Evolutionary conservation across 2,797 vertebrate genomes (phyloP).

Genomic region (Danio aesculapii): DNA sequence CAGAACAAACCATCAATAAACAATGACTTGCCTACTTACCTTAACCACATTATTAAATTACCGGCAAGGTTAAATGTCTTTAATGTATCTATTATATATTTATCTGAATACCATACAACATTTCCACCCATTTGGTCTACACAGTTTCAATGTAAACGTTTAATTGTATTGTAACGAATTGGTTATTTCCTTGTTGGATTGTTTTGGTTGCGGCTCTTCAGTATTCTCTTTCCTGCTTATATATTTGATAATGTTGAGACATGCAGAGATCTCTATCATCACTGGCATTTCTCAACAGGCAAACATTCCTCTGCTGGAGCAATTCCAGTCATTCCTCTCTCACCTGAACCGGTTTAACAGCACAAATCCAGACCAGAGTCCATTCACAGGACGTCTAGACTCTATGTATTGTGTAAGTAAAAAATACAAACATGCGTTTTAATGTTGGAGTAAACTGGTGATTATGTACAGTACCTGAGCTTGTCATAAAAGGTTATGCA

Average conservation of each 20-base stretch:
- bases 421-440: slow-evolving; percentile 30
- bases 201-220: background rate
- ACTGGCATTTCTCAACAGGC: slow-evolving; percentile 41
- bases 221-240: background rate
- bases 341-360: slow-evolving; percentile 71
- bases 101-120: too few relatives aligned
- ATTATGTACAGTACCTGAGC: slow-evolving; percentile 30
- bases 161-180: too few relatives aligned
- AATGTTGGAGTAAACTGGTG: slow-evolving; percentile 23
- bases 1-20: too few relatives aligned
- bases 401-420: slow-evolving; percentile 23
- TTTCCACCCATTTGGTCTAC: too few relatives aligned
- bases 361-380: background rate
- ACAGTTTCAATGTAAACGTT: too few relatives aligned
- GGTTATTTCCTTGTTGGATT: background rate
- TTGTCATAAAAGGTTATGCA: slow-evolving; percentile 24
- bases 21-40: too few relatives aligned
- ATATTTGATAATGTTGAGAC: slow-evolving; percentile 14
- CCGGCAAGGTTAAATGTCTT: too few relatives aligned
- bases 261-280: slow-evolving; percentile 1
- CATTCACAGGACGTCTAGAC: slow-evolving; percentile 10
- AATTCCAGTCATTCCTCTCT: slow-evolving; percentile 67
- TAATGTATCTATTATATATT: too few relatives aligned
- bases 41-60: too few relatives aligned
- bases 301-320: slow-evolving; percentile 38